Base-by-base conservation (phyloP, 1,140 invertebrate species). In the Drosophila hydei region DNA sequence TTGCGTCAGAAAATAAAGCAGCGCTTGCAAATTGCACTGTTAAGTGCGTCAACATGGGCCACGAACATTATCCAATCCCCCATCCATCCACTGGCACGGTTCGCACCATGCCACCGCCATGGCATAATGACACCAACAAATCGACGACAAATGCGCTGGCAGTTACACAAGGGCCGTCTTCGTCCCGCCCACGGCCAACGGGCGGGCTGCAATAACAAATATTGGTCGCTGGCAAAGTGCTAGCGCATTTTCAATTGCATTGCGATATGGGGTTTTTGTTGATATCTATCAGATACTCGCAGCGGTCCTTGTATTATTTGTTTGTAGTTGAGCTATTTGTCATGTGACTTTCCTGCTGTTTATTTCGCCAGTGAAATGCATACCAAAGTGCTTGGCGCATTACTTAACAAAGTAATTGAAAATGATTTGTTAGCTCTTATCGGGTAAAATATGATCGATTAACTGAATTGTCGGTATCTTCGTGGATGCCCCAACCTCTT, bases 51-150 rank as follows among this genome's bases (percentile, higher is more conserved):
- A 58, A 72, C 55, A 63, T 61, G 51, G 59, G 38, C 48, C 38
- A 65, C 36, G 54, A 51, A 21, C 27, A 58, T 54, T 60, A 68
- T 68, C 47, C 8, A 21, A 19, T 8, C 18, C 27, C 12, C 30
- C 27, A 8, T 7, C 7, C 25, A 27, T 8, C 6, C 25, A 8
- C 27, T 30, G 7, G 7, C 21, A 4, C 21, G 38, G 48, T 27
- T 62, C n/a, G 23, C 50, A 33, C 42, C 11, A 23, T 30, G n/a
- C 56, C 60, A 43, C n/a, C n/a, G 36, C 25, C 36, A 48, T 67
- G 70, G 36, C 77, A 75, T 85, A 87, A 87, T 87, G 81, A 87
- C 81, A 81, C 81, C 81, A 87, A 77, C 81, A 77, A 87, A 87
- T 81, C 77, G 79, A 72, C 74, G 74, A 72, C 77, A 80, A 85